Evolutionary conservation across 2,888 invertebrate species (phyloP).

Genomic region (Gerris lacustris): DNA sequence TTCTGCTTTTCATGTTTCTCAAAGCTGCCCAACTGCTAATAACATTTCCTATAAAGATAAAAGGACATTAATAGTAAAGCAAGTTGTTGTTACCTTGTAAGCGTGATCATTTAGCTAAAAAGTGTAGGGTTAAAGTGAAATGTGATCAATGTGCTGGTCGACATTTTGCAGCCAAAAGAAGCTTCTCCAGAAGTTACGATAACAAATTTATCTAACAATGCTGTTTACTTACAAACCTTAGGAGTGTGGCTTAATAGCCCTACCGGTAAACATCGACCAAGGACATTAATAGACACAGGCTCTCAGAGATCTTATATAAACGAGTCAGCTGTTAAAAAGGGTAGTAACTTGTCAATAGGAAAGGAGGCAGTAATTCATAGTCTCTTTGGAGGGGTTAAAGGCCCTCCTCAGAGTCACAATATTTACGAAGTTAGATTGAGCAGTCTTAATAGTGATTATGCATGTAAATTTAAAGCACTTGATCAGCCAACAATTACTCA

Average conservation of each 20-base stretch:
- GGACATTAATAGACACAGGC: not conserved
- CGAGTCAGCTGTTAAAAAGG: not conserved
- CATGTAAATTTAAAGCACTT: not conserved
- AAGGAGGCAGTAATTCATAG: not conserved
- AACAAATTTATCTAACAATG: not conserved
- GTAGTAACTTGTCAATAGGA: not conserved
- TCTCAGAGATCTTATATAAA: not conserved
- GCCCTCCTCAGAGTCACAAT: not conserved
- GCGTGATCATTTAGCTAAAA: not conserved
- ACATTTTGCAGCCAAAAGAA: too few species aligned
- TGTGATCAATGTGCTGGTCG: too few species aligned
- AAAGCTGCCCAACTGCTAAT: not conserved
- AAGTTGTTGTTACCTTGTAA: not conserved
- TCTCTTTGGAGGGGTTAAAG: not conserved
- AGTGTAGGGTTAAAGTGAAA: not conserved
- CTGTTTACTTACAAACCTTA: not conserved
- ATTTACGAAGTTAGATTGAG: not conserved
- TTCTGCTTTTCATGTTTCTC: not conserved
- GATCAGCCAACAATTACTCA: not conserved
- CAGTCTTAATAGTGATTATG: not conserved
- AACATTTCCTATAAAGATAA: not conserved
- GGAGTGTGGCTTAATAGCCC: not conserved
- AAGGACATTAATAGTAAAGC: not conserved
- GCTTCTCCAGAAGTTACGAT: not conserved
- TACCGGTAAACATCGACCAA: not conserved